These are phyloP conservation scores for Takifugu flavidus DNA, from an alignment of 2,113 vertebrate species.

Conservation along the genomic window DNA sequence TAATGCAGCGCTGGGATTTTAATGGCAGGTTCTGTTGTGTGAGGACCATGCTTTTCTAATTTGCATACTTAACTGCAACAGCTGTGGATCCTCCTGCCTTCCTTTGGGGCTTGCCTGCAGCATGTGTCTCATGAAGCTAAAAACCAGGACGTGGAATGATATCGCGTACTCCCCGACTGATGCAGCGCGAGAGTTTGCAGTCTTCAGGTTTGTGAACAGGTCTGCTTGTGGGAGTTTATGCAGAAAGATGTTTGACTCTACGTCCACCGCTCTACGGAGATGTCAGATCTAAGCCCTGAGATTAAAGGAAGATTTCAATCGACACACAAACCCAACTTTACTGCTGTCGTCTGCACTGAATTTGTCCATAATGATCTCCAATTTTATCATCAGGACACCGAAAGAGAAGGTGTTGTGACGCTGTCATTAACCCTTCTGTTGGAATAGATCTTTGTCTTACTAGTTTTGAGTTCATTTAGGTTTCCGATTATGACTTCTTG, in stretches of 20 bases:
- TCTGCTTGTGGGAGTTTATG: background rate
- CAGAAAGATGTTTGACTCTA: background rate
- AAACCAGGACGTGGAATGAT: slow-evolving; percentile 27
- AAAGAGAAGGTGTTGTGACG: too few relatives aligned
- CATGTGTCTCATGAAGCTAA: slow-evolving; percentile 44
- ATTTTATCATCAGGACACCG: too few relatives aligned
- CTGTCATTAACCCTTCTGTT: too few relatives aligned
- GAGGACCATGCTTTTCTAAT: slow-evolving; percentile 50
- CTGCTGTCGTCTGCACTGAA: too few relatives aligned
- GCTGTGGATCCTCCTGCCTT: slow-evolving; percentile 54
- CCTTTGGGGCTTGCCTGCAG: slow-evolving; percentile 39
- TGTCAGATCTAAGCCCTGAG: slow-evolving; percentile 13
- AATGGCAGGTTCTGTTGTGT: slow-evolving; percentile 57
- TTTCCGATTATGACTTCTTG: too few relatives aligned
- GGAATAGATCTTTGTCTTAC: too few relatives aligned
- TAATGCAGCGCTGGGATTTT: slow-evolving; percentile 54
- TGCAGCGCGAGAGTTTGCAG: too few relatives aligned
- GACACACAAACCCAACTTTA: too few relatives aligned
- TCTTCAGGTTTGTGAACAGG: background rate
- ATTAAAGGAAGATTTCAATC: slow-evolving; percentile 7
- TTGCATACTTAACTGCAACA: slow-evolving; percentile 56
- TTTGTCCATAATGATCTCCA: too few relatives aligned
- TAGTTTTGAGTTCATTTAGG: too few relatives aligned
- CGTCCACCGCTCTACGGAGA: slow-evolving; percentile 9
- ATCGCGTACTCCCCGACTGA: slow-evolving; percentile 2